Conservation (phyloP, 1,140 invertebrate genomes). For the Achatina immaculata region DNA sequence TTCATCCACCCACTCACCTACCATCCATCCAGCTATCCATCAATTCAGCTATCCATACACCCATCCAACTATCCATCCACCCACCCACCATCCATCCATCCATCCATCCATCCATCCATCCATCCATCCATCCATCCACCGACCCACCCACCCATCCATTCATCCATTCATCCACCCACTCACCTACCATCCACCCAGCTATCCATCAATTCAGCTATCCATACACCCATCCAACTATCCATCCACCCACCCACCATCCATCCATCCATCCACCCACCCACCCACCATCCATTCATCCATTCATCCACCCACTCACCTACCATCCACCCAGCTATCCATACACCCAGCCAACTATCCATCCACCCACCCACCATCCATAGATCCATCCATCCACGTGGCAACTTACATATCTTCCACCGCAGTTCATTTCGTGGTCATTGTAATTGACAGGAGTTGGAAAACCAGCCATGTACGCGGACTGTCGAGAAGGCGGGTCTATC, state of each 20-base stretch:
- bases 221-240: too few relatives aligned
- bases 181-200: too few relatives aligned
- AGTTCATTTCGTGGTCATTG: constrained; percentile 87
- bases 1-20: too few relatives aligned
- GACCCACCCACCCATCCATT: too few relatives aligned
- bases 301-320: neutral
- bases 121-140: neutral
- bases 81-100: too few relatives aligned
- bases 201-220: too few relatives aligned
- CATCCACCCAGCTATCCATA: neutral
- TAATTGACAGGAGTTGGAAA: constrained; percentile 92
- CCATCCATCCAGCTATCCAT: too few relatives aligned
- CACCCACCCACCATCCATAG: neutral
- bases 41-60: too few relatives aligned
- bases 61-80: too few relatives aligned
- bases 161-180: too few relatives aligned
- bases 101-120: neutral
- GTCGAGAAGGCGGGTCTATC: constrained; percentile 90
- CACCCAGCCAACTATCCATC: neutral
- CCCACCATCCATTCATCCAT: too few relatives aligned
- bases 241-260: neutral
- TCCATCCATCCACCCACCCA: too few relatives aligned
- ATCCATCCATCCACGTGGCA: neutral
- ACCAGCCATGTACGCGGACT: constrained; percentile 92
- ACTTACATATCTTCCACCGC: constrained; percentile 80